Conservation (phyloP, 1,140 invertebrate species). For the Andricus grossulariae region DNA sequence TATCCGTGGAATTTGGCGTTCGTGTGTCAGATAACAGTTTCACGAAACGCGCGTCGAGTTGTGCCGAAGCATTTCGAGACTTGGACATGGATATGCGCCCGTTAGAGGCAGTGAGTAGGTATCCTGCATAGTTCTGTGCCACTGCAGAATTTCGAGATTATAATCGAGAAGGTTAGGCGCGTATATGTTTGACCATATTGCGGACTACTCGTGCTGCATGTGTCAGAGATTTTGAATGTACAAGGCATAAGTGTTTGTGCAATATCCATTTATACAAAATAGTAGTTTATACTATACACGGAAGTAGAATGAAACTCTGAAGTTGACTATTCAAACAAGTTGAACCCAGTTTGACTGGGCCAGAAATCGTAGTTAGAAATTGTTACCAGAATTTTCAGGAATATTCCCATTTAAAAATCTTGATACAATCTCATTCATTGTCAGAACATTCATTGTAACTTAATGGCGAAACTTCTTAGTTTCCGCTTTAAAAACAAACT, state of each 20-base stretch:
- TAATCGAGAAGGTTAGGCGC: slow-evolving; percentile 8
- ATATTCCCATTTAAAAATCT: too few species aligned
- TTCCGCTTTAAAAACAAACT: too few species aligned
- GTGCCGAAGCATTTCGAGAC: slow-evolving; percentile 31
- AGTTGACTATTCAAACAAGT: too few species aligned
- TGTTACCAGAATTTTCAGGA: too few species aligned
- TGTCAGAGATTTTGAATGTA: neutral
- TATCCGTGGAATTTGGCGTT: slow-evolving; percentile 5
- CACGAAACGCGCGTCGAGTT: slow-evolving; percentile 21
- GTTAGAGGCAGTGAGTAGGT: slow-evolving; percentile 21
- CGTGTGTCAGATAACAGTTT: slow-evolving; percentile 23
- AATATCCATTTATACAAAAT: too few species aligned
- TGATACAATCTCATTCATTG: too few species aligned
- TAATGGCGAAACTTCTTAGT: neutral
- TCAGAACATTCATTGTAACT: too few species aligned
- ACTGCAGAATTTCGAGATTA: slow-evolving; percentile 20
- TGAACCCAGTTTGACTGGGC: too few species aligned
- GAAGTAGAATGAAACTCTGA: too few species aligned
- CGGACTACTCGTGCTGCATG: neutral
- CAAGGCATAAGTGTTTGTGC: too few species aligned
- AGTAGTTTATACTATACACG: too few species aligned
- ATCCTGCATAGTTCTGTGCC: slow-evolving; percentile 20
- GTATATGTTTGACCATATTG: slow-evolving; percentile 27
- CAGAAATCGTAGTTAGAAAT: too few species aligned
- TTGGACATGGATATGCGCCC: slow-evolving; percentile 25